These are phyloP conservation scores for Strigamia crassipes DNA, from an alignment of 2,888 invertebrate genomes.

Conservation along the genomic window DNA sequence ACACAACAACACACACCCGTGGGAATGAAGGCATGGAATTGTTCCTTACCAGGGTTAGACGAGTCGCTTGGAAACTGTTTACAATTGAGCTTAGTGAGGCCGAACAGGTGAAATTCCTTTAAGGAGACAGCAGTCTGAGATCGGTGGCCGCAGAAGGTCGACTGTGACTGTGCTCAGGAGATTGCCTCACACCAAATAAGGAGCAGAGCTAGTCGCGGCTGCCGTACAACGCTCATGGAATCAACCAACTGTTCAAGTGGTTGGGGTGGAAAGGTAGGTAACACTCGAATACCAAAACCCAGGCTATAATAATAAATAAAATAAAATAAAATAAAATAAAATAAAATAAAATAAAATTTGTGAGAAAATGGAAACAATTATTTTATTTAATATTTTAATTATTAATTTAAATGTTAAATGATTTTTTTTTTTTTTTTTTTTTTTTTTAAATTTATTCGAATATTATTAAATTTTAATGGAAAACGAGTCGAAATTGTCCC, in stretches of 20 bases:
- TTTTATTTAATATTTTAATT: too few species aligned
- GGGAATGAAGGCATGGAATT: not conserved
- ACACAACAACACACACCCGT: too few species aligned
- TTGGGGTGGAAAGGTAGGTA: not conserved
- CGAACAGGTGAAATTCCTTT: slow-evolving; percentile 42
- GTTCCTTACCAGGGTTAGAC: not conserved
- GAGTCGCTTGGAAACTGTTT: not conserved
- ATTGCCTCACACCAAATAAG: slow-evolving; percentile 42
- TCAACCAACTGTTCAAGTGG: slow-evolving; percentile 12
- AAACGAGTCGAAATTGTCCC: too few species aligned
- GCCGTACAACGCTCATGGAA: slow-evolving; percentile 39
- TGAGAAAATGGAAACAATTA: too few species aligned
- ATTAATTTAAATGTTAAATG: too few species aligned
- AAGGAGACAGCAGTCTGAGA: slow-evolving; percentile 40
- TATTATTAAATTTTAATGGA: too few species aligned
- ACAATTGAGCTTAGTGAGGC: slow-evolving; percentile 35
- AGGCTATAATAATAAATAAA: not conserved
- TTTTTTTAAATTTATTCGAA: too few species aligned
- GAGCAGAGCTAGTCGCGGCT: slow-evolving; percentile 37
- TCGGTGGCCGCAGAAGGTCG: slow-evolving; percentile 42
- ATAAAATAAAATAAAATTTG: too few species aligned
- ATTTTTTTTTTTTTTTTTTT: too few species aligned
- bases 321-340: not conserved
- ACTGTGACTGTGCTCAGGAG: slow-evolving; percentile 36
- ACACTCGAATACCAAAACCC: not conserved